These are phyloP conservation scores for Episyrphus balteatus DNA, from an alignment of 1,140 invertebrate genomes.

Conservation along the genomic window DNA sequence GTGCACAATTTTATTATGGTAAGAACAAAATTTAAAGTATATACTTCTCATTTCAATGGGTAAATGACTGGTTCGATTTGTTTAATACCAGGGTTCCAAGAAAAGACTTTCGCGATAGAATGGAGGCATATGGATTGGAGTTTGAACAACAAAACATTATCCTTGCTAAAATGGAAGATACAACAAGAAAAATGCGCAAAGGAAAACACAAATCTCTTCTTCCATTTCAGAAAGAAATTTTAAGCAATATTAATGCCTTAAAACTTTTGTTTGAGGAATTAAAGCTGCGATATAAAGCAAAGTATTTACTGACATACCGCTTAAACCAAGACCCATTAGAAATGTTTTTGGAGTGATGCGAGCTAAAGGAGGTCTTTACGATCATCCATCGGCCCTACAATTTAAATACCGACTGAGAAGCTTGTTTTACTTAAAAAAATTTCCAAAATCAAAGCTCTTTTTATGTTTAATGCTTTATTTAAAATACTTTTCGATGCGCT, in stretches of 20 bases:
- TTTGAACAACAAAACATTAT: background rate
- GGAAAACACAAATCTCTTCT: background rate
- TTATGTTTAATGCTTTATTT: too few species aligned
- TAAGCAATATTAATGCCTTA: background rate
- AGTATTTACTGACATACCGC: conserved; percentile 21
- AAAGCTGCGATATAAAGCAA: background rate
- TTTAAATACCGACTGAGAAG: conserved; percentile 12
- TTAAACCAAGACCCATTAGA: conserved; percentile 35
- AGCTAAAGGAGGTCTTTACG: conserved; percentile 24
- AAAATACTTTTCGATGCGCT: too few species aligned
- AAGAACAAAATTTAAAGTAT: background rate
- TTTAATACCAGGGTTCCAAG: background rate
- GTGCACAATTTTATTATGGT: background rate
- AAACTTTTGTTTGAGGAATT: background rate
- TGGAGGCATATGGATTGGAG: background rate
- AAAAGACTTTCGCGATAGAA: background rate
- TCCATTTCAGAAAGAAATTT: background rate
- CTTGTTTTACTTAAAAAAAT: too few species aligned
- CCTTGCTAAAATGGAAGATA: background rate
- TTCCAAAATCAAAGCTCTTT: too few species aligned
- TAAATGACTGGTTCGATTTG: background rate
- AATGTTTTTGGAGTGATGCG: conserved; percentile 24
- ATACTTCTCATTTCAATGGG: background rate
- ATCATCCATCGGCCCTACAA: conserved; percentile 28
- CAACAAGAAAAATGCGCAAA: background rate